Evolutionary conservation across 2,797 vertebrate species (phyloP), one percentile per base, ranked within the genome.

Genomic region (Diplodus sargus): DNA sequence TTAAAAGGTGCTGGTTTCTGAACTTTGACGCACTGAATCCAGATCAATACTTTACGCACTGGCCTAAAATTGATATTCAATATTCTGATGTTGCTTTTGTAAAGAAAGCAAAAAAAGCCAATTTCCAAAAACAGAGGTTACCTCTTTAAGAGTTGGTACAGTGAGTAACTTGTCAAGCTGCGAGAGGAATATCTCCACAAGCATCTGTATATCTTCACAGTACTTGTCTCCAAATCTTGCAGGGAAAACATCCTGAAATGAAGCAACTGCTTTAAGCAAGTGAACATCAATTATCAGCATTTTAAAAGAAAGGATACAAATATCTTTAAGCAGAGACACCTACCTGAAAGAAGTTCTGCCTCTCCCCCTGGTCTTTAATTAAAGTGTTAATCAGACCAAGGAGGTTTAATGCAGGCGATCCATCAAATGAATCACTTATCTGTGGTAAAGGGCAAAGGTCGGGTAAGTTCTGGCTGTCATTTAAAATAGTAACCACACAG

Each of bases 191-290:
- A 62, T 66, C 61, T 59, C 25, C 22, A 75, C 43, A 47, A 83
- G 76, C 54, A 10, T 61, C 71, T 79, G 53, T 16, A 83, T 28
- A 8, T 78, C 81, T 61, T 83, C 30, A 53, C 47, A 39, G 30
- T 93, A 94, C 18, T 77, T 16, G 53, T 91, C 88, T 13, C 93
- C 91, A 70, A 93, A 94, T 39, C 91, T 91, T 2, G 77, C 77
- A 60, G 89, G 82, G 56, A 94, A 90, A 54, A 81, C 70, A 52
- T 92, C 51, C 81, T 77, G 74, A 57, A 81, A 72, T 39, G 34
- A 15, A 54, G 8, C 39, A 57, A 30, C 11, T 22, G 1, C 42
- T 47, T 17, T 25, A 9, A 3, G 14, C 57, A 16, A 20, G n/a
- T 42, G 3, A 30, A 25, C 20, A 20, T 15, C 39, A 39, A 10